Conservation (phyloP, 2,797 vertebrate genomes). For the Lophotriccus pileatus region DNA sequence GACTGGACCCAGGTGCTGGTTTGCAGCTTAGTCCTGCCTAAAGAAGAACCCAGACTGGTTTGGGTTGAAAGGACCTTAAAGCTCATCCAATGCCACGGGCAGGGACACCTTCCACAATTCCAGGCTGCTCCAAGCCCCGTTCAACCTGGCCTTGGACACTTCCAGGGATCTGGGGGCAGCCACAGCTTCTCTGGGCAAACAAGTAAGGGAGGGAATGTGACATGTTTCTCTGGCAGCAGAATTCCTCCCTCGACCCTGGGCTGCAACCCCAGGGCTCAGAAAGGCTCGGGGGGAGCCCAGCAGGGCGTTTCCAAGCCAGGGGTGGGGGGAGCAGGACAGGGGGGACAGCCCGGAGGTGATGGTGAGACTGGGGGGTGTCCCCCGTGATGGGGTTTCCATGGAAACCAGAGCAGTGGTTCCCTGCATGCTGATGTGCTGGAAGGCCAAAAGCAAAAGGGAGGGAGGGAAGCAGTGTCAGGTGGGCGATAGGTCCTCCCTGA, state of each 20-base stretch:
- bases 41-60: neutral
- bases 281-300: neutral
- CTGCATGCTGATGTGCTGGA: neutral
- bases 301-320: neutral
- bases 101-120: neutral
- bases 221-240: neutral
- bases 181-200: neutral
- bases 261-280: neutral
- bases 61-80: neutral
- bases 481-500: neutral
- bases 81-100: no score
- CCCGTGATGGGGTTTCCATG: neutral
- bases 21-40: neutral
- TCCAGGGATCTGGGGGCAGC: neutral
- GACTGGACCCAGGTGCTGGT: neutral
- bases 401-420: neutral
- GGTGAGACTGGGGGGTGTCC: neutral
- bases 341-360: neutral
- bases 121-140: accelerated
- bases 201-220: accelerated
- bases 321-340: neutral
- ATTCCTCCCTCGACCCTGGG: neutral
- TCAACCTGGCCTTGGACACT: neutral
- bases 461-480: neutral
- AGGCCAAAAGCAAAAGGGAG: neutral